These are phyloP conservation scores for Ophion slaviceki DNA, from an alignment of 2,888 invertebrate genomes.

Conservation along the genomic window DNA sequence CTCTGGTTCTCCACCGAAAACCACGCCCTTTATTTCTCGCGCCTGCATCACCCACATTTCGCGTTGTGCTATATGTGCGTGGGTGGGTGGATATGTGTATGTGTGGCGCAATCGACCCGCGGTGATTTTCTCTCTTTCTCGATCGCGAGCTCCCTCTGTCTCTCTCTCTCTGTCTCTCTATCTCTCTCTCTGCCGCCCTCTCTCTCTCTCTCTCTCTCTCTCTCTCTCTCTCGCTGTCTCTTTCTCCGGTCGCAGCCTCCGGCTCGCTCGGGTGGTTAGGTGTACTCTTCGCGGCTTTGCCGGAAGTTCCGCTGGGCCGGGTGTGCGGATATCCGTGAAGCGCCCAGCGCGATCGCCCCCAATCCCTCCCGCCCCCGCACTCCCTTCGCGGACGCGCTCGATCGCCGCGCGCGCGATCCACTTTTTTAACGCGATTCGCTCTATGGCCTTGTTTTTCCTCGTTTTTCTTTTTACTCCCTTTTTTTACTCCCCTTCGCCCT, in stretches of 20 bases:
- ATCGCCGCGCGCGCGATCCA: constrained; percentile 20
- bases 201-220: constrained; percentile 2
- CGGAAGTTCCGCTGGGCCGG: constrained; percentile 61
- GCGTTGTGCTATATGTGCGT: constrained; percentile 64
- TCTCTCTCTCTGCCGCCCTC: constrained; percentile 37
- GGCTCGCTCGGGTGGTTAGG: constrained; percentile 18
- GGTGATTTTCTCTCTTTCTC: constrained; percentile 58
- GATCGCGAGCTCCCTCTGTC: not conserved
- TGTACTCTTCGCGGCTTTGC: constrained; percentile 48
- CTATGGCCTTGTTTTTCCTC: not conserved
- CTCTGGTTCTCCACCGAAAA: constrained; percentile 78
- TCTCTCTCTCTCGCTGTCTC: constrained; percentile 40
- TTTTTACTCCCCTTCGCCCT: not conserved
- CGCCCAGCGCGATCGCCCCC: constrained; percentile 55
- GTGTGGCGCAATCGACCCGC: constrained; percentile 67
- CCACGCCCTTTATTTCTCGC: constrained; percentile 83
- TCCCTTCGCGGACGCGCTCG: constrained; percentile 25
- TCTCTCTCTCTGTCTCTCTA: constrained; percentile 41
- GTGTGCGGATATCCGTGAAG: constrained; percentile 61
- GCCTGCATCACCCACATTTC: constrained; percentile 81
- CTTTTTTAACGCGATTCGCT: constrained; percentile 22
- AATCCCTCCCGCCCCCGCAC: constrained; percentile 9
- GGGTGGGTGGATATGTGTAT: not conserved
- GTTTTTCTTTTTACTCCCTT: too few species aligned
- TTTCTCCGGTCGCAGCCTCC: not conserved